Evolutionary conservation across 2,888 invertebrate genomes (phyloP), one percentile per base, ranked within the genome.

Genomic region (Liopterus haemorrhoidalis): DNA sequence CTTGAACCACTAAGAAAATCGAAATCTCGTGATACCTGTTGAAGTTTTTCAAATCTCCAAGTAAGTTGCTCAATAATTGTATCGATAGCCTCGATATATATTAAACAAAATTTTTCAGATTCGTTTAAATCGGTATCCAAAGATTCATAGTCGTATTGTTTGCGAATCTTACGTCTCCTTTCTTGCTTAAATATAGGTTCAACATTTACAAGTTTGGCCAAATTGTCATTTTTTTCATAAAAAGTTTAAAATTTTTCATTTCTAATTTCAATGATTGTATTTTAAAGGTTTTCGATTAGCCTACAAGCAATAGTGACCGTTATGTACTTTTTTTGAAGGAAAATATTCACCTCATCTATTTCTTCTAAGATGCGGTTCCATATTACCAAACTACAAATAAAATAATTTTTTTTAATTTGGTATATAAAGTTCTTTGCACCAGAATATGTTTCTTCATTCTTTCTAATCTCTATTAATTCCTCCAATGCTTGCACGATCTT

Each of bases 131-230:
- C 40, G 12, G 40, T 12, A 12, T 40, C 25, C 15, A 20, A 24
- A 40, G 25, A 15, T 40, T 40, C 40, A 30, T 40, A 40, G 14
- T 40, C 27, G 30, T 30, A 40, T 19, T 32, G 28, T 40, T 40
- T 40, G n/a, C n/a, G n/a, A n/a, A n/a, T n/a, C n/a, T n/a, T n/a
- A n/a, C n/a, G n/a, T n/a, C n/a, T n/a, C n/a, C 40, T 40, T 28
- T 40, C 30, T 16, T 40, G 16, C 3, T 9, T 24, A 30, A 40
- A 40, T 40, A 28, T 27, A 19, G 30, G 40, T 15, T 40, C 40
- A 14, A 40, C 30, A 40, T 30, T 19, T 14, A 40, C 14, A 6
- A 14, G 19, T 18, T 5, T 40, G 12, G 40, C 40, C 19, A 39
- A 16, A 14, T 39, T 14, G 5, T 12, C 28, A 28, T 14, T 28